Base-by-base conservation (phyloP, 2,888 invertebrate species). In the Eueremaeus valkanovi region DNA sequence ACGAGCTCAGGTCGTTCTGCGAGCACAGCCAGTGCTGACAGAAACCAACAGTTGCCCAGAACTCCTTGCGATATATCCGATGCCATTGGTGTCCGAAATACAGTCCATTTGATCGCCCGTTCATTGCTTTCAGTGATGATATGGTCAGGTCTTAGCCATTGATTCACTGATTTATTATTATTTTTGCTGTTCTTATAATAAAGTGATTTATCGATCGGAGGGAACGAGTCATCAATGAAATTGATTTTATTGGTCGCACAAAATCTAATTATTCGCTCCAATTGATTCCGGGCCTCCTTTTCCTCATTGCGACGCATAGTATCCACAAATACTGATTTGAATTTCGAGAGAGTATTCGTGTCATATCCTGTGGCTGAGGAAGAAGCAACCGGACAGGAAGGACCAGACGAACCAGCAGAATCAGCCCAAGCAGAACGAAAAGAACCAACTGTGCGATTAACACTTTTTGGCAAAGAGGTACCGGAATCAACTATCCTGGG, bases 51-150 rank as follows among this genome's bases (percentile, higher is more conserved):
- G 85, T 98, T 96, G 73, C 98, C 98, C 27, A 98, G 87, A 27
- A 95, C 92, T 75, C 94, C 95, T 86, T 97, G 97, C 58, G 93
- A 94, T 81, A 97, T 97, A 84, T 97, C 97, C 0, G 95, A 93
- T 33, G 96, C 95, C 79, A 93, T 84, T 0, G 96, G 96, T 74
- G 91, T 93, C 61, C 95, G 87, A 85, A 95, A 97, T 70, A 97
- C 93, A 49, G 90, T 90, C 96, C 96, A 97, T 18, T 90, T 90
- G 5, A 83, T n/a, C 80, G 40, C 78, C 78, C 51, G 82, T n/a
- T n/a, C 82, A 89, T 83, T 81, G 88, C 87, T 24, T 88, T 88
- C 80, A 89, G 88, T 49, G 88, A 88, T 89, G 77, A 96, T 92
- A 82, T 95, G 91, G 81, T 90, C 89, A 0, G 96, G 93, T 33